Percentiles rank a stretch among this genome's conserved stretches.
Conservation (phyloP, 1,140 invertebrate genomes). For the Laodelphax striatellus region DNA sequence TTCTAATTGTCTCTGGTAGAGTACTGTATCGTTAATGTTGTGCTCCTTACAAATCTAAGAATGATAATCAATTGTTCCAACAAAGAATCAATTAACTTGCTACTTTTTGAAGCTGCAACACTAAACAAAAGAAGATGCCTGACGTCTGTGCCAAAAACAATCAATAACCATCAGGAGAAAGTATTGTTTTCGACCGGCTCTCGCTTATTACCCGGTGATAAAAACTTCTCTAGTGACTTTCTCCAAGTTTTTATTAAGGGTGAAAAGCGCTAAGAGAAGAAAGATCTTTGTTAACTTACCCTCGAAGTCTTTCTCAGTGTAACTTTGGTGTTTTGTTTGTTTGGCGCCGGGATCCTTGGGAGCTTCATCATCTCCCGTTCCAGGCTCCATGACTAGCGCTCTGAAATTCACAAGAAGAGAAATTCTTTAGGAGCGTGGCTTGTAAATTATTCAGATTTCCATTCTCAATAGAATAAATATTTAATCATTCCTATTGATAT, state of each 20-base stretch:
- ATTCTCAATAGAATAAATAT: too few relatives aligned
- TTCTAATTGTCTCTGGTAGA: too few relatives aligned
- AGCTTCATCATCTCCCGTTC: constrained; percentile 57
- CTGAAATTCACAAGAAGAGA: constrained; percentile 2
- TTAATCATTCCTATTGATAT: too few relatives aligned
- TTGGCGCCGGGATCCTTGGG: constrained; percentile 71
- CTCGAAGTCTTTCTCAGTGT: constrained; percentile 79
- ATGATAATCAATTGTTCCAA: too few relatives aligned
- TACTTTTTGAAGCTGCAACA: not conserved
- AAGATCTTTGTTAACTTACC: constrained; percentile 37
- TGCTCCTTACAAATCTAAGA: too few relatives aligned
- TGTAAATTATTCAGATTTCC: too few relatives aligned
- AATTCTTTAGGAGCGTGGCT: too few relatives aligned
- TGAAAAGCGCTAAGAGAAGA: not conserved
- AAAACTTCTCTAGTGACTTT: not conserved
- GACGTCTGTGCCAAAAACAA: not conserved
- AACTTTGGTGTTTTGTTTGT: constrained; percentile 59
- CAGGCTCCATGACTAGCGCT: constrained; percentile 22
- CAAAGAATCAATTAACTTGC: too few relatives aligned
- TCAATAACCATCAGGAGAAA: not conserved
- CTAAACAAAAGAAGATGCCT: not conserved
- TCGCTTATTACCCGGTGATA: not conserved
- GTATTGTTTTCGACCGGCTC: not conserved
- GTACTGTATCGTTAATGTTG: too few relatives aligned
- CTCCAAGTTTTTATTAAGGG: not conserved